These are phyloP conservation scores for Myiagra hebetior DNA, from an alignment of 2,113 vertebrate genomes.

Conservation along the genomic window DNA sequence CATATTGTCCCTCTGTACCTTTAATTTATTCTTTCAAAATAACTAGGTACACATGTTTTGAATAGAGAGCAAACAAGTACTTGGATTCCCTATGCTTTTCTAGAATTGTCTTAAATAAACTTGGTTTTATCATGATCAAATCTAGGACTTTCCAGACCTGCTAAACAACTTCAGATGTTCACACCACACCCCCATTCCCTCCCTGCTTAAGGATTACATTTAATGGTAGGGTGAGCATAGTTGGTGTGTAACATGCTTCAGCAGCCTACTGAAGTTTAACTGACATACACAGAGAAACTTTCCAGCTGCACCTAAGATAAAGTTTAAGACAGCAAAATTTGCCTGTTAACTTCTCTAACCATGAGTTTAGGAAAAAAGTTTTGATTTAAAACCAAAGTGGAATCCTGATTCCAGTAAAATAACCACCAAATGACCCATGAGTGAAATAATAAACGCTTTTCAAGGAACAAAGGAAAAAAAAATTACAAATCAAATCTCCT, in stretches of 20 bases:
- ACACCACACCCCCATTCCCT: not conserved
- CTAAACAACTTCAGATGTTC: not conserved
- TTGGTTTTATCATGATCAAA: not conserved
- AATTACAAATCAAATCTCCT: not conserved
- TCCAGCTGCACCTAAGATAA: not conserved
- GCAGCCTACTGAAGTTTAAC: not conserved
- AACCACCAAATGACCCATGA: not conserved
- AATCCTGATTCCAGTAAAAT: not conserved
- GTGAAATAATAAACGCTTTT: not conserved
- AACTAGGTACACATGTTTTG: not conserved
- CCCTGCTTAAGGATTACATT: not conserved
- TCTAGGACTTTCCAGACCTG: not conserved
- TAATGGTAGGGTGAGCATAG: not conserved
- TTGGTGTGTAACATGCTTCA: not conserved
- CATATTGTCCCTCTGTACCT: not conserved
- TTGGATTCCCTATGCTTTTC: not conserved
- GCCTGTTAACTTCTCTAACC: not conserved
- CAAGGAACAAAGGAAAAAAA: not conserved
- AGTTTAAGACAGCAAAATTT: not conserved
- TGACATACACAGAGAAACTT: not conserved
- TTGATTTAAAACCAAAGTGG: not conserved
- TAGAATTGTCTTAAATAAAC: not conserved
- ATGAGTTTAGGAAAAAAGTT: not conserved
- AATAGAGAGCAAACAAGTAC: not conserved
- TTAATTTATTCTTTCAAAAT: not conserved